A percentile compares a stretch with the other conserved stretches of the same genome.
Conservation (phyloP, 2,797 vertebrate genomes). For the Moxostoma hubbsi region DNA sequence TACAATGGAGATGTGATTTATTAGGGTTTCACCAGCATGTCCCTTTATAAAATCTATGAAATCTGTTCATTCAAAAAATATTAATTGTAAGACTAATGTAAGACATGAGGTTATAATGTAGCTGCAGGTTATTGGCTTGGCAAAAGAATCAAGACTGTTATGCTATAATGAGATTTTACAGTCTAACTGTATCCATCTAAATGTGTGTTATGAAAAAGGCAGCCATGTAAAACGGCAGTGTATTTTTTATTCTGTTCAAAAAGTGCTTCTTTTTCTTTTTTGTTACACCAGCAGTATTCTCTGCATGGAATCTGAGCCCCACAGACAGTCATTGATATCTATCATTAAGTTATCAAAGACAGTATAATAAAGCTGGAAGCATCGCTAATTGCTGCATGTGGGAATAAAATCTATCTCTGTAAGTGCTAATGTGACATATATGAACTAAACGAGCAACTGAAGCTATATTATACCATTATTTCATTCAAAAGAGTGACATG, state of each 20-base stretch:
- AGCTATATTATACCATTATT: too few species aligned
- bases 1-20: conserved; percentile 41
- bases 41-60: conserved; percentile 17
- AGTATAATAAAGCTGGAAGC: conserved; percentile 72
- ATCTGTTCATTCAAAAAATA: conserved; percentile 35
- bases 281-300: conserved; percentile 52
- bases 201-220: conserved; percentile 10
- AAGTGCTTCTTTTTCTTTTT: conserved; percentile 13
- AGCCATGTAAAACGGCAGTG: conserved; percentile 8
- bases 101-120: not conserved
- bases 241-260: conserved; percentile 13
- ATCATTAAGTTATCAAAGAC: conserved; percentile 70
- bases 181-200: not conserved
- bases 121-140: not conserved
- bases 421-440: conserved; percentile 27
- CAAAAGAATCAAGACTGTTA: conserved; percentile 7
- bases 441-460: too few species aligned
- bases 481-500: too few species aligned
- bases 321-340: conserved; percentile 68
- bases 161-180: not conserved
- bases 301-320: conserved; percentile 61
- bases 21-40: conserved; percentile 23
- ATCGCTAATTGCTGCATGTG: not conserved
- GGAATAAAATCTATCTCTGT: not conserved
- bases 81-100: conserved; percentile 26